Conservation (phyloP, 2,888 invertebrate genomes). For the Trissolcus japonicus region DNA sequence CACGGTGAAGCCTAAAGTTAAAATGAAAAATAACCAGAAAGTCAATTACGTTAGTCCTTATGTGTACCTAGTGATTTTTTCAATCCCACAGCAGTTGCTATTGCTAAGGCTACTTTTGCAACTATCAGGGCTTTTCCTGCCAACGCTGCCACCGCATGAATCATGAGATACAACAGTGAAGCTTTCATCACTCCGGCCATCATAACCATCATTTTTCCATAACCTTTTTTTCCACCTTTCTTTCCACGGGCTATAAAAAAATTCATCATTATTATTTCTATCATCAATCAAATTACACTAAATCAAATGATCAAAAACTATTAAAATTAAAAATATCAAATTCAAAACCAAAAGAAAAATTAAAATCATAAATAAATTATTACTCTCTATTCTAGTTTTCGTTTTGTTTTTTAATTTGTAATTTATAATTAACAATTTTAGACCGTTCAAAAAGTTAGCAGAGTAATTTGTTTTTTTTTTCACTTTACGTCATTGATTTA, state of each 20-base stretch:
- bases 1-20: constrained; percentile 2
- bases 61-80: constrained; percentile 79
- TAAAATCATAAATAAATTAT: too few relatives aligned
- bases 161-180: constrained; percentile 86
- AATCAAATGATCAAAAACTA: too few relatives aligned
- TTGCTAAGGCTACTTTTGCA: constrained; percentile 87
- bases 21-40: constrained; percentile 31
- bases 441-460: too few relatives aligned
- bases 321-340: too few relatives aligned
- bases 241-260: constrained; percentile 74
- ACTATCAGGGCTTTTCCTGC: constrained; percentile 91
- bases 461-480: too few relatives aligned
- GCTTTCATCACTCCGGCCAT: constrained; percentile 87
- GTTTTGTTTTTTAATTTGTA: too few relatives aligned
- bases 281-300: too few relatives aligned
- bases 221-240: constrained; percentile 80
- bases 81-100: constrained; percentile 88
- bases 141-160: constrained; percentile 86
- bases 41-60: constrained; percentile 50
- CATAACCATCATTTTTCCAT: constrained; percentile 82
- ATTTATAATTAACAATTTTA: too few relatives aligned
- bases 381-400: too few relatives aligned
- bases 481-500: too few relatives aligned
- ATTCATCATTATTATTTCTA: constrained; percentile 7
- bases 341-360: too few relatives aligned